Evolutionary conservation across 2,888 invertebrate genomes (phyloP).

Genomic region (Fissipunctia ypsillon): DNA sequence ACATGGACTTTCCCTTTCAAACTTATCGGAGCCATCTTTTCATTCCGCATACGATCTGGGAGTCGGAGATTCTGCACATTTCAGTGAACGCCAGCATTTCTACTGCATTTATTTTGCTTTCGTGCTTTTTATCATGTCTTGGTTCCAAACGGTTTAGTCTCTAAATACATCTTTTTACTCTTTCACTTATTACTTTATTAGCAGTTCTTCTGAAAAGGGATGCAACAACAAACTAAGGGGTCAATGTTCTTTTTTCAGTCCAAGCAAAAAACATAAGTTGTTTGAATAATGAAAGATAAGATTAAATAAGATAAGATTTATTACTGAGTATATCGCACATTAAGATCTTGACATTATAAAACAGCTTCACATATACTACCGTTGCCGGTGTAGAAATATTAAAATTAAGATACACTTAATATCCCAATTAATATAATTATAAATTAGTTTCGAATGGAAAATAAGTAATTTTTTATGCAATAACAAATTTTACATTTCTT

Average conservation of each 20-base stretch:
- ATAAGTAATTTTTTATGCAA: no score
- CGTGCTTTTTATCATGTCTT: slow-evolving; percentile 48
- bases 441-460: no score
- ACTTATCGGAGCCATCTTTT: slow-evolving; percentile 59
- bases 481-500: no score
- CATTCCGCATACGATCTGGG: slow-evolving; percentile 61
- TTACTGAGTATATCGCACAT: no score
- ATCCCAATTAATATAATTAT: no score
- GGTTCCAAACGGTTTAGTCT: slow-evolving; percentile 31
- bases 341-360: no score
- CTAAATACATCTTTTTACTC: slow-evolving; percentile 22
- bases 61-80: slow-evolving; percentile 55
- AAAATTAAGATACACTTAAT: no score
- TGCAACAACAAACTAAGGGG: neutral
- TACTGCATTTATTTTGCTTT: slow-evolving; percentile 55
- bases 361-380: no score
- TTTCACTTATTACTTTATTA: neutral
- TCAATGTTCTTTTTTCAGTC: neutral
- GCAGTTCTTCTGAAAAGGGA: neutral
- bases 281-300: neutral
- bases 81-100: slow-evolving; percentile 56
- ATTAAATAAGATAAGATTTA: no score
- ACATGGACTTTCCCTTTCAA: slow-evolving; percentile 60
- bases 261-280: neutral
- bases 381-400: no score